Evolutionary conservation across 2,113 vertebrate genomes (phyloP).

Genomic region (Monarcha castaneiventris): DNA sequence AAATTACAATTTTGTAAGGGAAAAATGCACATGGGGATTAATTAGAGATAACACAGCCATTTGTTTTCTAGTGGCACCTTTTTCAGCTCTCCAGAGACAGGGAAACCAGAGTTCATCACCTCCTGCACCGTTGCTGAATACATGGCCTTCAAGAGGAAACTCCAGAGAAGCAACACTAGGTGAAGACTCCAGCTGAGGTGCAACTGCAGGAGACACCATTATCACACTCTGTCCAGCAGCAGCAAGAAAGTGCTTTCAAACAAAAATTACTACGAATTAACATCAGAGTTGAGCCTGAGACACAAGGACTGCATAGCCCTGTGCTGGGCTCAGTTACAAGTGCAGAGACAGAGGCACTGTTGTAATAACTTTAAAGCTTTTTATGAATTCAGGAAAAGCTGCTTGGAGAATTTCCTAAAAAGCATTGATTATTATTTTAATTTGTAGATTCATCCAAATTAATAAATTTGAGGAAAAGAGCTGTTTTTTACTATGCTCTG

Average conservation of each 20-base stretch:
- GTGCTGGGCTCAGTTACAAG: not conserved
- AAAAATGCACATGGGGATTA: not conserved
- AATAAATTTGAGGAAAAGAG: not conserved
- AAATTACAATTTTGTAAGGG: not conserved
- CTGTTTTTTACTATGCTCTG: not conserved
- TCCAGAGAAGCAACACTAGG: accelerated
- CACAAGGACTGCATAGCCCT: not conserved
- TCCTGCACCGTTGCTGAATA: not conserved
- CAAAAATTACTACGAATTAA: not conserved
- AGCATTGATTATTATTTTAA: not conserved
- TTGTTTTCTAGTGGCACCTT: not conserved
- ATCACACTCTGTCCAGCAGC: not conserved
- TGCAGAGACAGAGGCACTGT: not conserved
- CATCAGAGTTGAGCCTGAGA: not conserved
- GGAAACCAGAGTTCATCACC: not conserved
- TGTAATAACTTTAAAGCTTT: not conserved
- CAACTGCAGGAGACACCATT: not conserved
- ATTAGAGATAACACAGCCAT: not conserved
- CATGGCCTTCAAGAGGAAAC: not conserved
- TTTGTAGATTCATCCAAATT: not conserved
- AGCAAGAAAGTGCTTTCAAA: not conserved
- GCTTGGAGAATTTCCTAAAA: not conserved
- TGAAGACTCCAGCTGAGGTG: not conserved
- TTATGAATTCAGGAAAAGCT: not conserved
- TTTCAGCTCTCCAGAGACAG: not conserved